phyloP scores from a whole-genome alignment of 2,113 vertebrate species.

The Diglossa brunneiventris region DNA sequence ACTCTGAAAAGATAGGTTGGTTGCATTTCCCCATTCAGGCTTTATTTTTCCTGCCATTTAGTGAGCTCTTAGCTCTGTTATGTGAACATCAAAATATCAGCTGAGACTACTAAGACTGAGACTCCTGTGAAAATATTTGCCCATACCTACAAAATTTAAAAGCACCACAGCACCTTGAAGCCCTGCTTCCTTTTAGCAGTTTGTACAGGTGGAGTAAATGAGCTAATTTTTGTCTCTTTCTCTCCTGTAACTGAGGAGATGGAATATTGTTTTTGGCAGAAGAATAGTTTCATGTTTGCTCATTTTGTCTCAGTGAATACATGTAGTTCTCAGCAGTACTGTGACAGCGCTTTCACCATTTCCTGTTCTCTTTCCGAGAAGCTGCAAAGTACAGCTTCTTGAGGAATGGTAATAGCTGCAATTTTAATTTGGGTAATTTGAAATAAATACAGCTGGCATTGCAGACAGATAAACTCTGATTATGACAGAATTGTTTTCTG shows the following conservation, averaged over 20 bases:
- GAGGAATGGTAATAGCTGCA: background rate
- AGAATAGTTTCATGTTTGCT: constrained; percentile 18
- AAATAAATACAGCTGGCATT: constrained; percentile 48
- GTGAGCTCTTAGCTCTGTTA: background rate
- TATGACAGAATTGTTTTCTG: constrained; percentile 45
- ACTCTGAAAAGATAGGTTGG: background rate
- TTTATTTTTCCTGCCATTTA: background rate
- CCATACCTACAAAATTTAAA: background rate
- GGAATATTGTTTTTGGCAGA: constrained; percentile 40
- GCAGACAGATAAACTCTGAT: constrained; percentile 29
- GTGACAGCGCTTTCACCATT: background rate
- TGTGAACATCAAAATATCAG: background rate
- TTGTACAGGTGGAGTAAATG: constrained; percentile 7
- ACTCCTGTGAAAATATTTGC: background rate
- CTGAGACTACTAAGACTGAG: background rate
- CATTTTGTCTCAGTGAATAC: constrained; percentile 8
- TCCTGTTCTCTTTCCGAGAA: background rate
- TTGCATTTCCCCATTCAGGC: background rate
- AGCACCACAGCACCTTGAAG: background rate
- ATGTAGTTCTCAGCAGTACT: background rate
- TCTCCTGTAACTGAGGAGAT: background rate
- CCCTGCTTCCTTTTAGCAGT: background rate
- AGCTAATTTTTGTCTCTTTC: background rate
- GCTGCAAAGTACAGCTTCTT: background rate
- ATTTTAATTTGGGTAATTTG: constrained; percentile 55